Evolutionary conservation across 2,888 invertebrate genomes (phyloP), one percentile per base, ranked within the genome.

Genomic region (Drosophila suboccidentalis): DNA sequence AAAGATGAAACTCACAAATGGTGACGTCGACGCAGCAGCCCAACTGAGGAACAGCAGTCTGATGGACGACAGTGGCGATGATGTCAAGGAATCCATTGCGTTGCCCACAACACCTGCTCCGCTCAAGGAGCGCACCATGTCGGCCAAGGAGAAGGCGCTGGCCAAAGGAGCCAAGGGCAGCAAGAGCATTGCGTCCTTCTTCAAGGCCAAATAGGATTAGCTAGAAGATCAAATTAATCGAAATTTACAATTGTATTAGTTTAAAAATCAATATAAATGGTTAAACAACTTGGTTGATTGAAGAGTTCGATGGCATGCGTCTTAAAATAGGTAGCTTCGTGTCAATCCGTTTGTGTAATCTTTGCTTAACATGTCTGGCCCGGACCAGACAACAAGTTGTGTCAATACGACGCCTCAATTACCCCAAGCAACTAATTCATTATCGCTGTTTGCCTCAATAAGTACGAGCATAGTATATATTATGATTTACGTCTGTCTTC

Each of bases 101-200:
- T 61, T 80, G n/a, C 63, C 71, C 3, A 65, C 51, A 38, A 58
- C 70, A 4, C 59, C 68, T 9, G 77, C 77, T 2, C 80, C 84
- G 0, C 60, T 82, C 0, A 92, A 91, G 55, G 92, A 92, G 51
- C 94, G 94, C 68, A 88, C 93, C 29, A 83, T 95, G 62, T 94
- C 95, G 46, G 94, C 95, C 9, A 97, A 97, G 92, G 96, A 96
- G 86, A 96, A 96, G 82, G 94, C 96, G 0, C 67, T 92, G 74
- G 92, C 92, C 10, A 97, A 96, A 91, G 96, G 97, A 61, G 97
- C 97, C 34, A 94, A 94, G 84, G 96, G 97, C 54, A 95, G 96
- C 32, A 97, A 97, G 93, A 96, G 94, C 84, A 97, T 97, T 90
- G 95, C 96, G 58, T 95, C 95, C 36, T 97, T 97, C 93, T 97